Percentiles rank a stretch among this genome's conserved stretches.
Evolutionary conservation across 2,888 invertebrate genomes (phyloP).

Genomic region (Aproaerema taeniolella): DNA sequence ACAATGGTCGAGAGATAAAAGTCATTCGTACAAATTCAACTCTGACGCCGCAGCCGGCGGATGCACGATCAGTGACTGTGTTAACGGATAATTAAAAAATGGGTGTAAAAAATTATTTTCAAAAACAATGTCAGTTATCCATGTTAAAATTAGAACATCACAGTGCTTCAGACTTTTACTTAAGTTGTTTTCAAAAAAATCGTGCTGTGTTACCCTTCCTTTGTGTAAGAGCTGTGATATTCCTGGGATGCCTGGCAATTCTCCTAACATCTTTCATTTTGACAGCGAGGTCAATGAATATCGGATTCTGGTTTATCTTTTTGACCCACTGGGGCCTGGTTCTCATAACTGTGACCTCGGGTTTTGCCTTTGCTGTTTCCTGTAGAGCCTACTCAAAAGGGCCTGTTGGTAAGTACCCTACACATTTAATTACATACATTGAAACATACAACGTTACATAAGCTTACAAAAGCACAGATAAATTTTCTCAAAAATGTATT

Average conservation of each 20-base stretch:
- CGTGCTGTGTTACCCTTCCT: slow-evolving; percentile 43
- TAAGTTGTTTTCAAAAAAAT: slow-evolving; percentile 45
- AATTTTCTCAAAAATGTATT: no score
- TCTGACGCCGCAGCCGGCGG: no score
- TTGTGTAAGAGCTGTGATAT: slow-evolving; percentile 38
- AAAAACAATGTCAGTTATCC: slow-evolving; percentile 35
- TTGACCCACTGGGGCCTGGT: slow-evolving; percentile 62
- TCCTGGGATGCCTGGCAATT: slow-evolving; percentile 43
- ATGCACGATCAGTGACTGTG: no score
- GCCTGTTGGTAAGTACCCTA: slow-evolving; percentile 44
- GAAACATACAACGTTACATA: no score
- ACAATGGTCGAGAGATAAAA: no score
- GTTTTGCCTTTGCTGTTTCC: slow-evolving; percentile 43
- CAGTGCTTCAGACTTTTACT: slow-evolving; percentile 42
- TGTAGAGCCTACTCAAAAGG: slow-evolving; percentile 33
- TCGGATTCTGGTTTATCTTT: slow-evolving; percentile 49
- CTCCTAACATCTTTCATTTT: slow-evolving; percentile 40
- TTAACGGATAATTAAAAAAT: no score
- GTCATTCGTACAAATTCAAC: no score
- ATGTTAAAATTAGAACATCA: slow-evolving; percentile 46
- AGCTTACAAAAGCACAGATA: no score
- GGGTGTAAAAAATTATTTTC: slow-evolving; percentile 49
- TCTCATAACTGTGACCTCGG: slow-evolving; percentile 41
- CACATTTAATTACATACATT: neutral
- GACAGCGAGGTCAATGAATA: slow-evolving; percentile 16